Evolutionary conservation across 2,113 vertebrate genomes (phyloP).

Genomic region (Empidonax traillii): DNA sequence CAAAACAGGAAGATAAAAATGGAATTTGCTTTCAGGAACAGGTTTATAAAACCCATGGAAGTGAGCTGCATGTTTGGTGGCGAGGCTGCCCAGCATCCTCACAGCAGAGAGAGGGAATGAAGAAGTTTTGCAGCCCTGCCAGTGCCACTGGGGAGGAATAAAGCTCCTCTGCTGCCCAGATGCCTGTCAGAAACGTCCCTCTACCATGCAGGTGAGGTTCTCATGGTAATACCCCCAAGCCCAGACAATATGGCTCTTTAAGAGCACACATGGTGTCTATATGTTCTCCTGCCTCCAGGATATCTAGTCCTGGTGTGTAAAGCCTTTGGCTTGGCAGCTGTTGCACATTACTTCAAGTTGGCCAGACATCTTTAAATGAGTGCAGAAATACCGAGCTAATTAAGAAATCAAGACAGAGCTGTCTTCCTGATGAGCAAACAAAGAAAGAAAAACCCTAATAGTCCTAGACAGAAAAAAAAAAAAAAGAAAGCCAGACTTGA

Average conservation of each 20-base stretch:
- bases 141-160: not conserved
- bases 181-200: not conserved
- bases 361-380: not conserved
- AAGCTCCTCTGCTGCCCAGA: not conserved
- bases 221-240: not conserved
- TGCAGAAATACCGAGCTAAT: not conserved
- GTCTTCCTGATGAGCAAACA: not conserved
- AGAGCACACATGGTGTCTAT: not conserved
- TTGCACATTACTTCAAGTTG: not conserved
- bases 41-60: not conserved
- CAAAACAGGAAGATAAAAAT: not conserved
- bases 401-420: not conserved
- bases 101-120: not conserved
- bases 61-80: not conserved
- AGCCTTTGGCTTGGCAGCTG: not conserved
- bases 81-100: fast-evolving
- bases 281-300: not conserved
- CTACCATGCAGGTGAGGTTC: not conserved
- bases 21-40: not conserved
- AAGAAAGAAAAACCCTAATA: not conserved
- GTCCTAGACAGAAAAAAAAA: not conserved
- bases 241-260: not conserved
- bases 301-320: not conserved
- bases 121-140: not conserved
- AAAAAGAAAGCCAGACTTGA: not conserved